These are phyloP conservation scores for Archocentrus centrarchus DNA, from an alignment of 2,113 vertebrate genomes.

Conservation along the genomic window DNA sequence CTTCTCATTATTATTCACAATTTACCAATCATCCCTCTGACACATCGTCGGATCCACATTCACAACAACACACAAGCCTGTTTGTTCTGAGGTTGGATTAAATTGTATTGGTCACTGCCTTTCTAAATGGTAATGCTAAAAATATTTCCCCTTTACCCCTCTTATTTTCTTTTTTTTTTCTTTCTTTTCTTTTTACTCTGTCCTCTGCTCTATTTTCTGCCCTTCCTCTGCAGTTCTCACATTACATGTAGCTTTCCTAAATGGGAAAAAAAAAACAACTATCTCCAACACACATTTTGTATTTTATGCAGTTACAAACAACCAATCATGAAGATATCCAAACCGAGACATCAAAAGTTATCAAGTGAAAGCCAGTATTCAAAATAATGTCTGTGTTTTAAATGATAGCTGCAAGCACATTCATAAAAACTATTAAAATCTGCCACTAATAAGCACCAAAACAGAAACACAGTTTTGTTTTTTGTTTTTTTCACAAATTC, in stretches of 20 bases:
- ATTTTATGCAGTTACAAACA: background rate
- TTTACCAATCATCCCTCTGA: slow-evolving; percentile 62
- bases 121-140: slow-evolving; percentile 54
- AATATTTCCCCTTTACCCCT: slow-evolving; percentile 19
- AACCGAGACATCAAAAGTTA: slow-evolving; percentile 6
- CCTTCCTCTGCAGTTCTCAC: background rate
- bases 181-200: background rate
- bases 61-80: slow-evolving; percentile 26
- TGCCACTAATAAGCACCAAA: background rate
- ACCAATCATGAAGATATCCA: background rate
- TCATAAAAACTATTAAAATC: background rate
- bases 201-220: background rate
- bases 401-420: background rate
- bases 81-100: slow-evolving; percentile 53
- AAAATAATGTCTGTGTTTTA: background rate
- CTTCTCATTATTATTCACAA: slow-evolving; percentile 51
- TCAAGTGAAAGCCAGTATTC: slow-evolving; percentile 3
- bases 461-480: background rate
- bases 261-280: background rate
- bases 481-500: background rate
- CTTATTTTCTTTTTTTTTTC: slow-evolving; percentile 12
- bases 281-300: background rate
- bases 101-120: slow-evolving; percentile 56
- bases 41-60: slow-evolving; percentile 47
- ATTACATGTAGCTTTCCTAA: background rate